These are phyloP conservation scores for Tympanoctomys barrerae DNA, from an alignment of 2,797 vertebrate species.

Conservation along the genomic window DNA sequence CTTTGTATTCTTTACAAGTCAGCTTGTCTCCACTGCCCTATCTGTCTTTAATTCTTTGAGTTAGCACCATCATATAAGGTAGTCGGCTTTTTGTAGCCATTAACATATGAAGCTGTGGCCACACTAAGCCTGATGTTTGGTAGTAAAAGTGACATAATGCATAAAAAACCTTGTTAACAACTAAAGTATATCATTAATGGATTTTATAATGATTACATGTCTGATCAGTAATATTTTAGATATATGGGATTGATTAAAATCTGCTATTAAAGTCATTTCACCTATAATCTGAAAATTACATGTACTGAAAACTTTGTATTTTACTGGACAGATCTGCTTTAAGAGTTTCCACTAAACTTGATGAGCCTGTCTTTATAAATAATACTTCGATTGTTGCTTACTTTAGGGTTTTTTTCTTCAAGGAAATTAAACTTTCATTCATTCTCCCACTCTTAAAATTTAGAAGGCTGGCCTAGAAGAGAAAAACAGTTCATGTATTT, in stretches of 20 bases:
- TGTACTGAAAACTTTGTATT: neutral
- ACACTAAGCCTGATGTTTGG: neutral
- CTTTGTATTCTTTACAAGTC: neutral
- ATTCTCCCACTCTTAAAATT: neutral
- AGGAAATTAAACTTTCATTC: constrained; percentile 6
- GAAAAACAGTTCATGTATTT: neutral
- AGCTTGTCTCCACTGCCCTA: neutral
- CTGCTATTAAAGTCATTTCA: constrained; percentile 32
- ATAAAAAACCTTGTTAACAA: neutral
- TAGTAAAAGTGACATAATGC: neutral
- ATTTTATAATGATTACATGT: neutral
- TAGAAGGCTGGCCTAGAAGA: neutral
- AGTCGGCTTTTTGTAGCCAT: no score
- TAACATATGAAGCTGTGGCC: neutral
- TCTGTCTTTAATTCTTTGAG: neutral
- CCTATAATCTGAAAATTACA: neutral
- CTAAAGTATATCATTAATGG: neutral
- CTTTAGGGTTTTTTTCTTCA: neutral
- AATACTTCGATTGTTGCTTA: neutral
- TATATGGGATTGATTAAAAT: constrained; percentile 20
- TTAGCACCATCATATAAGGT: neutral
- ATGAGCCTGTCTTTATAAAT: neutral
- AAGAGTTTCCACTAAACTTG: neutral
- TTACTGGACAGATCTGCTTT: neutral
- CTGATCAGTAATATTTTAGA: constrained; percentile 11